A percentile compares a stretch with the other conserved stretches of the same genome.
Evolutionary conservation across 2,888 invertebrate genomes (phyloP).

Genomic region (Xanthorhoe designata): DNA sequence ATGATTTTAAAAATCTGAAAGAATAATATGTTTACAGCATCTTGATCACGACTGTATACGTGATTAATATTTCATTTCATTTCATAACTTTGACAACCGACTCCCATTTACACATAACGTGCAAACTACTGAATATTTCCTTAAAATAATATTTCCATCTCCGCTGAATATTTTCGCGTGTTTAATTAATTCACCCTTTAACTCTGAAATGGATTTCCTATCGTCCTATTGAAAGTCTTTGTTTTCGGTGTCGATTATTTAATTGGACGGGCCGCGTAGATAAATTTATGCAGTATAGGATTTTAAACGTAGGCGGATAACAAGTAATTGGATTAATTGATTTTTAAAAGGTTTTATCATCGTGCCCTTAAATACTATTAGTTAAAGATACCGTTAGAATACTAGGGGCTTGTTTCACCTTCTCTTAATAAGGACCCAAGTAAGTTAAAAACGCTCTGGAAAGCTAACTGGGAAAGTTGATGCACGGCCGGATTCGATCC

Average conservation of each 20-base stretch:
- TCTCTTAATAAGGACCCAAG: no score
- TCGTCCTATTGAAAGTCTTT: constrained; percentile 26
- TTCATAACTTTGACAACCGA: no score
- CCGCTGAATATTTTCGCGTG: neutral
- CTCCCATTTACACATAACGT: no score
- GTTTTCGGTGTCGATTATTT: constrained; percentile 26
- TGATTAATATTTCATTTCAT: no score
- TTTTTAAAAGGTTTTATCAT: neutral
- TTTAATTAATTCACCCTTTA: constrained; percentile 18
- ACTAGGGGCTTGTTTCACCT: no score
- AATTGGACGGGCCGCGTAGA: constrained; percentile 8
- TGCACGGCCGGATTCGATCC: no score
- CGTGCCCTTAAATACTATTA: neutral
- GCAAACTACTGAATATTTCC: neutral
- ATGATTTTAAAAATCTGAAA: no score
- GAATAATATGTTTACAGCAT: no score
- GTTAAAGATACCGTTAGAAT: no score
- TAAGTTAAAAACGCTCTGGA: no score
- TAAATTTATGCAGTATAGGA: constrained; percentile 16
- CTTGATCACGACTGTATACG: no score
- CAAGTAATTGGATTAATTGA: neutral
- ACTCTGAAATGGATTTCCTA: constrained; percentile 30
- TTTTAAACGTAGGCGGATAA: constrained; percentile 7
- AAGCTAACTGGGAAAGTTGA: no score
- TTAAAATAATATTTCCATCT: neutral